These are phyloP conservation scores for Rugalucina vietnamica DNA, from an alignment of 2,888 invertebrate genomes.

Conservation along the genomic window DNA sequence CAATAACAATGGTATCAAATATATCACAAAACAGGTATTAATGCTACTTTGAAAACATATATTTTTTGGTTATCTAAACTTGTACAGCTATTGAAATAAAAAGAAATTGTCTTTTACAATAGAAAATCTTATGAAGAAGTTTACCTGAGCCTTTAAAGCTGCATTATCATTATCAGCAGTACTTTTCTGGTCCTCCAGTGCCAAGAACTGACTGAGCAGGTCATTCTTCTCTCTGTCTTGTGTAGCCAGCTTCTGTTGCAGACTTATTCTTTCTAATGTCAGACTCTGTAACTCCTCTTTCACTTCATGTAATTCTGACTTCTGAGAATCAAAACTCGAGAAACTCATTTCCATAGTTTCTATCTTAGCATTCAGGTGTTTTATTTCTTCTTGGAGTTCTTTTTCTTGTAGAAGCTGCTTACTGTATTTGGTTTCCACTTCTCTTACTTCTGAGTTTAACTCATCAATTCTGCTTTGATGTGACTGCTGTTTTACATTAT, in stretches of 20 bases:
- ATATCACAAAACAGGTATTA: too few species aligned
- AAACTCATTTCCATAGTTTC: slow-evolving; percentile 32
- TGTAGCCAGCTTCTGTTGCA: slow-evolving; percentile 57
- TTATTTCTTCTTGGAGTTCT: slow-evolving; percentile 46
- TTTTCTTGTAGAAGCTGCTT: slow-evolving; percentile 35
- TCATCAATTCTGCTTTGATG: slow-evolving; percentile 41
- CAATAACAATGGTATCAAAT: too few species aligned
- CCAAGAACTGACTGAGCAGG: slow-evolving; percentile 64
- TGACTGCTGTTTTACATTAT: slow-evolving; percentile 26
- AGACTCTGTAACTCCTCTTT: slow-evolving; percentile 44
- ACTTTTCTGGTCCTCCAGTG: slow-evolving; percentile 65
- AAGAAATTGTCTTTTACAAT: too few species aligned
- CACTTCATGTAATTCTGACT: slow-evolving; percentile 29
- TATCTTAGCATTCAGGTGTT: slow-evolving; percentile 44
- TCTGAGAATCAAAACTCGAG: slow-evolving; percentile 29
- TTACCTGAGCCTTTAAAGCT: slow-evolving; percentile 58
- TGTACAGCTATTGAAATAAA: too few species aligned
- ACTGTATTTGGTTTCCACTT: slow-evolving; percentile 50
- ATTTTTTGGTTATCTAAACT: too few species aligned
- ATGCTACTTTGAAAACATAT: too few species aligned
- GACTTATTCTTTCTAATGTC: slow-evolving; percentile 44
- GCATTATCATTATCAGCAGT: slow-evolving; percentile 44
- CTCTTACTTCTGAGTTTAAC: slow-evolving; percentile 52
- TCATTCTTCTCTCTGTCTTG: slow-evolving; percentile 71
- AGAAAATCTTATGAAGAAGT: too few species aligned